Evolutionary conservation across 2,797 vertebrate genomes (phyloP), one percentile per base, ranked within the genome.

Genomic region (Pangasius krempfi): DNA sequence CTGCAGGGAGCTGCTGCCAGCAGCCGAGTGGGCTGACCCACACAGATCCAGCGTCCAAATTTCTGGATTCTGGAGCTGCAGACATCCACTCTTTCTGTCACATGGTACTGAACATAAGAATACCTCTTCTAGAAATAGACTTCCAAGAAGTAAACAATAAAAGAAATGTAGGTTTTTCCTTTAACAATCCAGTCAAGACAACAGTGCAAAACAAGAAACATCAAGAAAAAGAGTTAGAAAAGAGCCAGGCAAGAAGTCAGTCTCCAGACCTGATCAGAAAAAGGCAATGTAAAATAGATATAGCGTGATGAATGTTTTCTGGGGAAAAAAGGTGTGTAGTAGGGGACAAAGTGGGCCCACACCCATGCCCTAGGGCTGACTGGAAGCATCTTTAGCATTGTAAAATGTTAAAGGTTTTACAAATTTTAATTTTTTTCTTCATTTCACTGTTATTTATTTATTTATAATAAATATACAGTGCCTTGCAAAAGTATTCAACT

Each of bases 1-100:
- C 91, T 89, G 92, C 93, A 90, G 93, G 94, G 92, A 89, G 84
- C 89, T 86, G 80, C 76, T 52, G 12, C 37, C 88, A 66, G 33
- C 64, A 40, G 81, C 62, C 50, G 78, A 64, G 70, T 86, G 89
- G 87, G 58, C 18, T 14, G 5, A 47, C 62, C 81, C 52, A 79
- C 47, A 2, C 81, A 73, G 70, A 87, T 14, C 87, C 87, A 16
- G 85, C 30, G 44, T 89, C 90, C 72, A 2, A 66, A 40, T 68
- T 68, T 87, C 84, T 83, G 87, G 81, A 91, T 87, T 86, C 88
- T 50, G 73, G 80, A 73, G 18, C 76, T 70, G 50, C 50, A 40
- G 79, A 89, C 20, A 7, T 30, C 68, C 62, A 64, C 81, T 62
- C 52, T 70, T 27, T 86, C 47, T 89, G 85, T 72, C 88, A 90